Percentiles rank a stretch among this genome's conserved stretches.
Conservation (phyloP, 2,113 vertebrate species). For the Gallinago jamesoni region DNA sequence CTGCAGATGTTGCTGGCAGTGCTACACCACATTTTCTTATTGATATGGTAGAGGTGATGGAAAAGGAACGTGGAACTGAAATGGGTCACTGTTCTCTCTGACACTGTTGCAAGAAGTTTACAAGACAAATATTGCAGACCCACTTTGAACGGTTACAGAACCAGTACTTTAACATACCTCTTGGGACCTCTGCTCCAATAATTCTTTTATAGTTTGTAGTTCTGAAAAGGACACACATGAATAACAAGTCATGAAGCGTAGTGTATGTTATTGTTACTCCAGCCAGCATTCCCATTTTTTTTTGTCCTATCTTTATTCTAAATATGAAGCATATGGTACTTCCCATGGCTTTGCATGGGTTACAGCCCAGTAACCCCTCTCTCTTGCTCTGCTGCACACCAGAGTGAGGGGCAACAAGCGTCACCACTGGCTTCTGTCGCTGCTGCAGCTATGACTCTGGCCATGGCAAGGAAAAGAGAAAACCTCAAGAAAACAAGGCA, state of each 20-base stretch:
- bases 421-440: accelerated
- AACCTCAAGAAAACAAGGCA: not conserved
- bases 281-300: not conserved
- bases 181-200: not conserved
- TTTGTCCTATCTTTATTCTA: not conserved
- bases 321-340: not conserved
- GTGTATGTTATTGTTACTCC: not conserved
- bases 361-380: not conserved
- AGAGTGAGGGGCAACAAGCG: not conserved
- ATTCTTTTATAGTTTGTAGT: not conserved
- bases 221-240: not conserved
- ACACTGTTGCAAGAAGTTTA: not conserved
- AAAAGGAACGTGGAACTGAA: not conserved
- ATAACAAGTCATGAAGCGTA: not conserved
- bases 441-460: not conserved
- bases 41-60: constrained; percentile 9
- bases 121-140: not conserved
- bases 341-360: not conserved
- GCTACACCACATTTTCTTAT: not conserved
- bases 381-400: not conserved
- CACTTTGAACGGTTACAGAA: not conserved
- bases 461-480: not conserved
- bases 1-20: constrained; percentile 46
- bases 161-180: not conserved
- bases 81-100: not conserved